Base-by-base conservation (phyloP, 2,888 invertebrate genomes). In the Apantesis nais region DNA sequence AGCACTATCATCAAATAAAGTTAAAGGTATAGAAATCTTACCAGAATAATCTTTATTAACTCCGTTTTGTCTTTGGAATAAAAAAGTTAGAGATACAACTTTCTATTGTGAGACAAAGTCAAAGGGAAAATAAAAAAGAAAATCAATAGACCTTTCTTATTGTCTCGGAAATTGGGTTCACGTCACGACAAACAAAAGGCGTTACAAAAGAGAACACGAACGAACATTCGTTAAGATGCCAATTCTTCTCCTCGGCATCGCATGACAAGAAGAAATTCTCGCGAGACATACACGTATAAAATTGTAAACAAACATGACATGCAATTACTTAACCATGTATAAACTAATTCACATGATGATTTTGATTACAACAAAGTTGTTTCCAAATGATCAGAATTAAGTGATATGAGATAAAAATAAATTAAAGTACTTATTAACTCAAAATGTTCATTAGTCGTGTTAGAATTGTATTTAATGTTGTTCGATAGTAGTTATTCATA, bases 281-380 rank as follows among this genome's bases (percentile, higher is more conserved):
- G 31, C 58, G 14, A 29, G 58, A 41, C 19, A 61, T 67, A 73
- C 11, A 25, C 44, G 60, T 72, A 73, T 72, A 71, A 71, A 79
- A 76, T 62, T 72, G 71, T 79, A 79, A 74, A 81, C 71, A 79
- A 61, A 37, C 34, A 73, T 66, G 48, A 37, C 34, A 73, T 66
- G 48, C 48, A n/a, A 70, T 70, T 74, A 72, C 70, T 72, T 72
- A 79, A 71, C 63, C 72, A 76, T 76, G 72, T 72, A 74, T 71
- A 72, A 73, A 79, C 67, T 74, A 63, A 62, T 76, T 73, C 70
- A 68, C 70, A 70, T 62, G 60, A 68, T 62, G 55, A 68, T 78
- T 44, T 44, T 62, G 62, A 52, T 63, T 37, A 66, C 58, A 70
- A 39, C 11, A 2, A 34, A 34, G 34, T 34, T 34, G 34, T 34